Base-by-base conservation (phyloP, 2,113 vertebrate genomes). In the Coturnix japonica region DNA sequence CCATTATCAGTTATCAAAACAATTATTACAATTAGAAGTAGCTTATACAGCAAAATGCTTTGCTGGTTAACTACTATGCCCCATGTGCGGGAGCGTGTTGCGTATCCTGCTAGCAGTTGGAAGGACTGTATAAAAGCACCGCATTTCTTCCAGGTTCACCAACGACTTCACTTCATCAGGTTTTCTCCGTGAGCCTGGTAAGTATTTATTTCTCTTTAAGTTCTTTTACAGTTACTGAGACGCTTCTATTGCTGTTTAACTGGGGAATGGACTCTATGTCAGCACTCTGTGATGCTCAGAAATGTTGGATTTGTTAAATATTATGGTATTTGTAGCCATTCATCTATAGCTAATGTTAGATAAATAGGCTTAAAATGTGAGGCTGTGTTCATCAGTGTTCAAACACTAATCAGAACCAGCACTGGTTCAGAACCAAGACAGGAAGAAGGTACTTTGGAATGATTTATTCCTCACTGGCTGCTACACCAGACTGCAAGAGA, bases 11-110 rank as follows among this genome's bases (percentile, higher is more conserved):
- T 47, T 94, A 92, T 76, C 89, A 49, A 15, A 76, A 53, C 37
- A 94, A 93, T 92, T 87, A 96, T 69, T 81, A 21, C 74, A 84
- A 94, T 95, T 93, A 94, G 31, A 84, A 92, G 53, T 23, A 49
- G 93, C 95, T 94, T 90, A 96, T 35, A 16, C 94, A 95, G 94
- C 95, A 92, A 63, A 96, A 95, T 20, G 14, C 26, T 83, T 31
- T 3, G 7, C 56, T 30, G 69, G 22, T 3, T 85, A 66, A 88
- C 56, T 39, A 44, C 33, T 51, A 33, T 46, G 85, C 19, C 64
- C 59, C 54, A 3, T 56, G 74, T 33, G 21, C 25, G 7, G 30
- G 23, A 79, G 21, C 3, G 26, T 13, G 72, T 85, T 66, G 49
- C 90, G 7, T 1, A 5, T 26, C 10, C 64, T 5, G 11, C 66